Evolutionary conservation across 2,888 invertebrate genomes (phyloP).

Genomic region (Melinopterus prodromus): DNA sequence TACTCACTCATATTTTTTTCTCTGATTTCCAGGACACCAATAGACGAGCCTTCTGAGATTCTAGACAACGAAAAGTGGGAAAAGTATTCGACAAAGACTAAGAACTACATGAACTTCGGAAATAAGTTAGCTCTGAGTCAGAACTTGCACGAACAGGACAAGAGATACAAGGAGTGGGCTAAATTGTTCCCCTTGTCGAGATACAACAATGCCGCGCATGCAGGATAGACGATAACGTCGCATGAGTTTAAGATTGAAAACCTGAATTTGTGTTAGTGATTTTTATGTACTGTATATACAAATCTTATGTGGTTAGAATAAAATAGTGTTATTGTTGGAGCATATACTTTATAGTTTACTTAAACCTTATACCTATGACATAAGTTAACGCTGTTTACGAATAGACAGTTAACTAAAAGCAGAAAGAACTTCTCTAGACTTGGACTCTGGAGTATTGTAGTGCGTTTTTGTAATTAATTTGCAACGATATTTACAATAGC

Average conservation of each 20-base stretch:
- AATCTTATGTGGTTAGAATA: not conserved
- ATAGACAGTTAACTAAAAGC: no score
- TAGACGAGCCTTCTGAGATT: slow-evolving; percentile 53
- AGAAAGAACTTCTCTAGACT: no score
- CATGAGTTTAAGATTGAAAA: not conserved
- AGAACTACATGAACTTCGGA: slow-evolving; percentile 60
- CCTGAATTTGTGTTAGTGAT: not conserved
- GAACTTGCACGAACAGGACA: slow-evolving; percentile 51
- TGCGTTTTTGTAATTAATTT: no score
- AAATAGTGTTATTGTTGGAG: not conserved
- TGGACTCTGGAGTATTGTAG: no score
- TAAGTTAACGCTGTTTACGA: no score
- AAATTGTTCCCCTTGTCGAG: slow-evolving; percentile 54
- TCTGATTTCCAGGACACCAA: slow-evolving; percentile 60
- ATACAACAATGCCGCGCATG: slow-evolving; percentile 42
- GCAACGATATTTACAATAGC: no score
- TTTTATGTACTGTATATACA: not conserved
- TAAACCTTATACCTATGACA: no score
- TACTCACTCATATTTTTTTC: slow-evolving; percentile 5
- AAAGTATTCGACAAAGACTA: slow-evolving; percentile 52
- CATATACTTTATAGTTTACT: not conserved
- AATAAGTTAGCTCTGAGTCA: slow-evolving; percentile 55
- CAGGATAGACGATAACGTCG: not conserved
- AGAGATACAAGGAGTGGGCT: slow-evolving; percentile 59
- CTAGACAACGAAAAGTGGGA: slow-evolving; percentile 59